A percentile compares a stretch with the other conserved stretches of the same genome.
Conservation (phyloP, 2,888 invertebrate genomes). For the Anarsia innoxiella region DNA sequence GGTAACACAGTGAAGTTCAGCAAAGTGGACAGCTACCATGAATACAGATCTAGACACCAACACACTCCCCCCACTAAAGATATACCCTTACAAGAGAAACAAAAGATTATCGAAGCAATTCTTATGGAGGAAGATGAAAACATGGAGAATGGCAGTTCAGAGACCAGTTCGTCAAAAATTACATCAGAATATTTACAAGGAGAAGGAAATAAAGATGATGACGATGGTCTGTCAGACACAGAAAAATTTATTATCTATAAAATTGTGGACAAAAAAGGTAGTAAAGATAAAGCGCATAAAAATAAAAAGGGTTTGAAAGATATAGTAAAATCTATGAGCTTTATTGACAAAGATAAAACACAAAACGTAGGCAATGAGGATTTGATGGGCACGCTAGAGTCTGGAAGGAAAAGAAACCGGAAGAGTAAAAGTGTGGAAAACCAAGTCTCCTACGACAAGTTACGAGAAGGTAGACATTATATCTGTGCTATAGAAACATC, state of each 20-base stretch:
- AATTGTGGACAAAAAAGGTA: slow-evolving; percentile 41
- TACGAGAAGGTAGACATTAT: neutral
- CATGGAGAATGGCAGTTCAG: slow-evolving; percentile 30
- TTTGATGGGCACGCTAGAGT: no score
- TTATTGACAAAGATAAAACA: slow-evolving; percentile 21
- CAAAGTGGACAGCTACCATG: slow-evolving; percentile 58
- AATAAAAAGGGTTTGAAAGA: slow-evolving; percentile 22
- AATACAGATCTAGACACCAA: slow-evolving; percentile 61
- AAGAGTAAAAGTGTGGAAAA: neutral
- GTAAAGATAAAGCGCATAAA: slow-evolving; percentile 27
- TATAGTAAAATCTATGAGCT: slow-evolving; percentile 34
- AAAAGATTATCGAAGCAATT: slow-evolving; percentile 37
- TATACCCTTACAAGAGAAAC: slow-evolving; percentile 23
- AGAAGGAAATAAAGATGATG: slow-evolving; percentile 16
- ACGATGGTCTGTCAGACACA: slow-evolving; percentile 36
- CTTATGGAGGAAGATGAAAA: slow-evolving; percentile 28
- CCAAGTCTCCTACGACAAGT: slow-evolving; percentile 3
- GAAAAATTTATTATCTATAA: slow-evolving; percentile 64
- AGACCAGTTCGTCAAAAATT: slow-evolving; percentile 44
- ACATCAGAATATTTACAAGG: slow-evolving; percentile 19
- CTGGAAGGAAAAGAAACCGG: neutral
- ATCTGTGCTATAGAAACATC: neutral
- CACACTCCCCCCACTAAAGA: slow-evolving; percentile 68
- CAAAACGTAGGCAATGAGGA: slow-evolving; percentile 1
- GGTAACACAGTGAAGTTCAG: slow-evolving; percentile 57